These are phyloP conservation scores for Xanthorhoe spadicearia DNA, from an alignment of 2,888 invertebrate species.

Conservation along the genomic window DNA sequence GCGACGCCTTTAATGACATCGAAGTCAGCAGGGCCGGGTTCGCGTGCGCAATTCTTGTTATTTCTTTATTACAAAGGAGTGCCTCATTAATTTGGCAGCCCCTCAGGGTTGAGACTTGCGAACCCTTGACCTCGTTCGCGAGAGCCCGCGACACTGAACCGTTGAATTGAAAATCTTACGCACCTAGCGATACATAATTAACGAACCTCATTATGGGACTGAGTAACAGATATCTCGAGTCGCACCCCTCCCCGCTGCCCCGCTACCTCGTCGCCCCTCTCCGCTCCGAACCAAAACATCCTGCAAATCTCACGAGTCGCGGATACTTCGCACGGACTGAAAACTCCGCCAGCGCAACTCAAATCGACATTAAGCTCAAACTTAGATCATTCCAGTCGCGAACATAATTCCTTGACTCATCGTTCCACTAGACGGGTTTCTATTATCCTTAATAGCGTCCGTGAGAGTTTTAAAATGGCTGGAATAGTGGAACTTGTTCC, in stretches of 20 bases:
- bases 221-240: slow-evolving; percentile 66
- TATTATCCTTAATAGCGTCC: slow-evolving; percentile 82
- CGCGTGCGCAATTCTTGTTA: slow-evolving; percentile 85
- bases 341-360: slow-evolving; percentile 50
- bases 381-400: slow-evolving; percentile 74
- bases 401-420: slow-evolving; percentile 78
- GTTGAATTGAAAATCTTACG: slow-evolving; percentile 73
- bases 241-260: slow-evolving; percentile 34
- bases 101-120: slow-evolving; percentile 82
- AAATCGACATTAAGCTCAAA: slow-evolving; percentile 72
- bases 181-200: slow-evolving; percentile 83
- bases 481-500: slow-evolving; percentile 78
- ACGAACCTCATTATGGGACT: slow-evolving; percentile 80
- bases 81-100: slow-evolving; percentile 85
- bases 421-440: slow-evolving; percentile 76
- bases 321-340: slow-evolving; percentile 51
- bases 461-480: slow-evolving; percentile 82
- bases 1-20: slow-evolving; percentile 81
- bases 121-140: slow-evolving; percentile 83
- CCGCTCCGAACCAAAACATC: slow-evolving; percentile 35
- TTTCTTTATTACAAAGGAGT: slow-evolving; percentile 86
- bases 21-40: slow-evolving; percentile 74
- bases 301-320: slow-evolving; percentile 43
- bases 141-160: slow-evolving; percentile 76
- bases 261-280: slow-evolving; percentile 30